Evolutionary conservation across 2,113 vertebrate species (phyloP).

Genomic region (Corydoras maculifer): DNA sequence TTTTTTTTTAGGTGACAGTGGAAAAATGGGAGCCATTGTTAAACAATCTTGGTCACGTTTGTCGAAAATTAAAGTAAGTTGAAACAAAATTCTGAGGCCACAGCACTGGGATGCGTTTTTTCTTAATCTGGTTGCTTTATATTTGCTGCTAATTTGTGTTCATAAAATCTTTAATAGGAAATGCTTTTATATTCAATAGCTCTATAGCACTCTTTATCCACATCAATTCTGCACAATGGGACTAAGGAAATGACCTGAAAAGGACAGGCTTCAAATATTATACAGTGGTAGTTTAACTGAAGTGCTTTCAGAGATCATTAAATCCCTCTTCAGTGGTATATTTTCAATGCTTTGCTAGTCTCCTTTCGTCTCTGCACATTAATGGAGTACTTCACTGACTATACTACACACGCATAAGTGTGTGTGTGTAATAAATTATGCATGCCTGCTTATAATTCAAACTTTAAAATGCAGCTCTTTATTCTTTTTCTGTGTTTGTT

Average conservation of each 20-base stretch:
- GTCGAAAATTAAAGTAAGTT: conserved; percentile 95
- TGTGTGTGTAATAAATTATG: neutral
- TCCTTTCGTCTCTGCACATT: conserved; percentile 24
- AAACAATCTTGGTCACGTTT: conserved; percentile 96
- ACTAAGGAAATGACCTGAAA: conserved; percentile 17
- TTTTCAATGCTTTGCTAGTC: conserved; percentile 2
- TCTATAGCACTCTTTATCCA: too few relatives aligned
- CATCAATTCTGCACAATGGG: conserved; percentile 7
- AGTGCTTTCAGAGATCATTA: conserved; percentile 17
- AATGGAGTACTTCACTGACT: conserved; percentile 30
- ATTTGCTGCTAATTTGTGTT: conserved; percentile 13
- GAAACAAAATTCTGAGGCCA: too few relatives aligned
- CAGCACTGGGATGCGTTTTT: too few relatives aligned
- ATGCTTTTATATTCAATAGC: conserved; percentile 2
- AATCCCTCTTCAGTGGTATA: conserved; percentile 12
- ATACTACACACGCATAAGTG: conserved; percentile 22
- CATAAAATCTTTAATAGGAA: neutral
- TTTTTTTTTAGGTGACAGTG: conserved; percentile 81
- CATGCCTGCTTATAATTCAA: too few relatives aligned
- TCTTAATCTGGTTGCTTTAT: too few relatives aligned
- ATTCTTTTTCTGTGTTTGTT: too few relatives aligned
- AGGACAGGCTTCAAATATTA: conserved; percentile 5
- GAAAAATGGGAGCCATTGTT: conserved; percentile 98
- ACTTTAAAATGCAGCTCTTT: neutral
- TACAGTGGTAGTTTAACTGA: conserved; percentile 29